Percentiles rank a stretch among this genome's conserved stretches.
phyloP scores from a whole-genome alignment of 2,113 vertebrate species.

The Tetrao urogallus region DNA sequence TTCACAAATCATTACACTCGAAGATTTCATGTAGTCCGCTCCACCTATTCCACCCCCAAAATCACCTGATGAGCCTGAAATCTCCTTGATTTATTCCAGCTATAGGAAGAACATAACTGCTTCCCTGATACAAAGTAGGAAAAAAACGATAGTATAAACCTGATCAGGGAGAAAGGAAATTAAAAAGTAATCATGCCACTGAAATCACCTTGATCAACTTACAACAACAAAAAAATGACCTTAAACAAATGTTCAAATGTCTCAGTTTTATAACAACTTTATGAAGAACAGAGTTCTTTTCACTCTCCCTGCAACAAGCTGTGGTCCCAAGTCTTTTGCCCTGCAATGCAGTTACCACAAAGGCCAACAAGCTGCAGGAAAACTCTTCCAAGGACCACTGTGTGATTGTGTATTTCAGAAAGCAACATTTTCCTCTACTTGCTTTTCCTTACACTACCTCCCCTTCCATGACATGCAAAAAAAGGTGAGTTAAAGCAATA shows the following conservation, averaged over 20 bases:
- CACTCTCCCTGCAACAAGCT: neutral
- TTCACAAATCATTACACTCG: neutral
- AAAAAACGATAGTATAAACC: neutral
- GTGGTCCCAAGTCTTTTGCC: neutral
- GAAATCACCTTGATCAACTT: neutral
- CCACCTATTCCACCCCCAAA: neutral
- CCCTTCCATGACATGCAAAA: rapidly evolving
- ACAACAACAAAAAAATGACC: neutral
- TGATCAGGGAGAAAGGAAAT: neutral
- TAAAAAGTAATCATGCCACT: neutral
- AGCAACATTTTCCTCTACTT: rapidly evolving
- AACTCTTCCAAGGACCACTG: neutral
- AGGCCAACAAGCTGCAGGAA: neutral
- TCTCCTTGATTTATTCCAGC: neutral
- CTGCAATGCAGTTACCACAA: neutral
- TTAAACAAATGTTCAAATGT: no score
- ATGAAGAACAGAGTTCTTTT: neutral
- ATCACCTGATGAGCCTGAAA: neutral
- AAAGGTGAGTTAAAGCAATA: neutral
- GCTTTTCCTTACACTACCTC: neutral
- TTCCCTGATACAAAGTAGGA: neutral
- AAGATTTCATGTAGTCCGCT: neutral
- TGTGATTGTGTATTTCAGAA: neutral
- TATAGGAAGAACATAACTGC: neutral
- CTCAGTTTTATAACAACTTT: neutral